Evolutionary conservation across 2,113 vertebrate genomes (phyloP), one percentile per base, ranked within the genome.

Genomic region (Trogon surrucura): DNA sequence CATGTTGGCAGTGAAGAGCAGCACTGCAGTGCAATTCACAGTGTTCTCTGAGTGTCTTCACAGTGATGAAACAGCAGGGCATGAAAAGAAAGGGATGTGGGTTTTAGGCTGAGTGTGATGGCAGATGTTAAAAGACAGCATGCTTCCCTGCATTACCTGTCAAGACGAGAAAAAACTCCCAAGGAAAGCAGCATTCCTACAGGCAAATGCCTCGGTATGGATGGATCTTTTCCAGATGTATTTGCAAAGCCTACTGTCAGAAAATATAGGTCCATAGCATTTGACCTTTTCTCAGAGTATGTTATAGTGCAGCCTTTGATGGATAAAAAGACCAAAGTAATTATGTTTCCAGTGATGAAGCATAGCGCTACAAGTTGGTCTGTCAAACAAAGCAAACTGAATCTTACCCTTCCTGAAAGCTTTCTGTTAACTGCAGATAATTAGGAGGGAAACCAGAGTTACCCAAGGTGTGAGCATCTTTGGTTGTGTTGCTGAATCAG

Each of bases 111-210:
- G 65, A 79, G 41, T 67, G 54, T 69, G 61, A 56, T 75, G 93
- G 84, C 89, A 87, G 91, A 75, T 91, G 78, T 89, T 94, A 92
- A 92, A 92, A 95, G 80, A 64, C 91, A 86, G 89, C 69, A 30
- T 79, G 86, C 67, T 79, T 89, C 79, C 66, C 70, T 93, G 53
- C 77, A 78, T 85, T 65, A 92, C 80, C 57, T 97, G 95, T 96
- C 87, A 91, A 75, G 84, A 72, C 88, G 91, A 2, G 82, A 47
- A 69, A 38, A 80, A 80, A 6, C 17, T 79, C 9, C 0, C 26
- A 36, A 53, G 20, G 44, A 93, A 75, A 70, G 58, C 41, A 89
- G 54, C 64, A 73, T 91, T 96, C 71, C 82, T 88, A 50, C 27
- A 80, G 57, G 45, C 50, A 91, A 75, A 48, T 80, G 23, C 41